Evolutionary conservation across 2,888 invertebrate genomes (phyloP), one percentile per base, ranked within the genome.

Genomic region (Creontiades dilutus): DNA sequence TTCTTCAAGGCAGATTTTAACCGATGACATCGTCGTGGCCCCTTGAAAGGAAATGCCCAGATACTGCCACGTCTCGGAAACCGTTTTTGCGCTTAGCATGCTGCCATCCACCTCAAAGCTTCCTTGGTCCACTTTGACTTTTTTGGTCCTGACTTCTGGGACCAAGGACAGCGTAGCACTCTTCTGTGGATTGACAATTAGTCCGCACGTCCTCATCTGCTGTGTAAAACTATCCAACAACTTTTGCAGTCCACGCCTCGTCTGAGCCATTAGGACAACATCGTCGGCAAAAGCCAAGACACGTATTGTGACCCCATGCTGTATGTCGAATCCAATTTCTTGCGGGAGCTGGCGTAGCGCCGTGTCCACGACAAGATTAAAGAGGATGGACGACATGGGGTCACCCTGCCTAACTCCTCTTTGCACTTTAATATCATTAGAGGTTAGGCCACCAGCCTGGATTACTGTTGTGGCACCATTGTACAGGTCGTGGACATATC

Each of bases 321-420:
- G 28, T n/a, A 78, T 9, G 19, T 52, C 48, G 12, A 82, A 82
- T 14, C 82, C 82, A 16, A 82, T 23, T n/a, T 82, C 82, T 3
- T 11, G 2, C 4, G 48, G 82, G 9, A 81, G 28, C 2, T 9
- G 16, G 4, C 75, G 14, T 9, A 75, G 19, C 14, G 75, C 75
- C 3, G 75, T 9, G 55, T 85, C 85, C 52, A 85, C 46, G 0
- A 86, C 68, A 7, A 85, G 48, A 76, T 87, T 78, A 37, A 75
- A 78, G 14, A 87, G 28, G 7, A 78, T 13, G 19, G 78, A 81
- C 13, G 87, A 87, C 78, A 87, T 13, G 14, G 87, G 76, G 19
- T 78, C 87, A 16, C 87, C 87, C 87, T 78, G 87, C 46, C 87
- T 23, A 2, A 87, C 87, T 3, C 91, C 89, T 91, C 57, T 1